Evolutionary conservation across 2,888 invertebrate genomes (phyloP).

Genomic region (Pterobdella sp.): DNA sequence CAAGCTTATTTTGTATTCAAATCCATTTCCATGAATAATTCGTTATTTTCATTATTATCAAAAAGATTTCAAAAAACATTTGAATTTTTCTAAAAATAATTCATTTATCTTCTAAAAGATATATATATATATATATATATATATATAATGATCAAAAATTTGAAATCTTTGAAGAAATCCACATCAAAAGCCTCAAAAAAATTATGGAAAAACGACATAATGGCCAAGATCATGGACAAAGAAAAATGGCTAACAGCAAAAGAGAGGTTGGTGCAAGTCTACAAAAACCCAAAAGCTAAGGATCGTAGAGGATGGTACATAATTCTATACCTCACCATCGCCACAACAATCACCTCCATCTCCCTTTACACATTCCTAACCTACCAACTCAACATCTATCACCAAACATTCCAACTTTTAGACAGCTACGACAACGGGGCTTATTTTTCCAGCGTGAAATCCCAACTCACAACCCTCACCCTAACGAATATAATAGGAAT

Average conservation of each 20-base stretch:
- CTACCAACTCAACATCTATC: neutral
- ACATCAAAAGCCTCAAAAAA: neutral
- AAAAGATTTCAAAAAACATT: too few species aligned
- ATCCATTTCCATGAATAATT: too few species aligned
- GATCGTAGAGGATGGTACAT: neutral
- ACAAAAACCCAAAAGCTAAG: neutral
- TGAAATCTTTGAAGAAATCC: neutral
- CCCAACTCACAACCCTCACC: neutral
- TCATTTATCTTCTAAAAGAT: too few species aligned
- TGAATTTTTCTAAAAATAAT: too few species aligned
- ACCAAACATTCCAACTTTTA: neutral
- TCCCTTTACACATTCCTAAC: neutral
- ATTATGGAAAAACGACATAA: neutral
- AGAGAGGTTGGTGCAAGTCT: neutral
- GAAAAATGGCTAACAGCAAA: neutral
- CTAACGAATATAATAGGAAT: conserved; percentile 12
- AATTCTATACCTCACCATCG: neutral
- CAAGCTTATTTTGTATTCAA: too few species aligned
- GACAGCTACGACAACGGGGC: conserved; percentile 21
- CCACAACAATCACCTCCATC: neutral
- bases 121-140: too few species aligned
- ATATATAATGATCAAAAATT: too few species aligned
- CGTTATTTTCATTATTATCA: too few species aligned
- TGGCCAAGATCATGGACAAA: neutral
- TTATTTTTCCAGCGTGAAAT: neutral